Base-by-base conservation (phyloP, 2,113 vertebrate genomes). In the Callionymus lyra region DNA sequence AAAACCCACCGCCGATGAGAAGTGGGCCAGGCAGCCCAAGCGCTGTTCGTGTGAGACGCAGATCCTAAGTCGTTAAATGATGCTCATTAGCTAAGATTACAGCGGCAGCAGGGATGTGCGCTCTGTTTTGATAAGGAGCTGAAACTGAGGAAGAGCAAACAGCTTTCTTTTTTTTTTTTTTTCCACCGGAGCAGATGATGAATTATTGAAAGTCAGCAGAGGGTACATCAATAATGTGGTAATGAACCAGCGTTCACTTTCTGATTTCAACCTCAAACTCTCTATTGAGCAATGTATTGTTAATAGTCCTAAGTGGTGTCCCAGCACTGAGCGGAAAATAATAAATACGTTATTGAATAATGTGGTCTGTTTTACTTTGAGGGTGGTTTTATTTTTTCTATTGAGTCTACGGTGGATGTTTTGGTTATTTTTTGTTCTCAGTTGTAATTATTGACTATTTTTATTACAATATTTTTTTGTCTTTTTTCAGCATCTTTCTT, bases 161-260 rank as follows among this genome's bases (percentile, higher is more conserved):
- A 56, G 45, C 59, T 76, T 68, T 56, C 61, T 42, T 41, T 53
- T 65, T 47, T 52, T 43, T 60, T 41, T 53, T 65, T 47, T 52
- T 43, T 60, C 65, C 47, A 47, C 70, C 55, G 49, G 41, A 70
- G 56, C 50, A 59, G 68, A 60, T 61, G 60, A 81, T 86, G 62
- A 83, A 85, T 82, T 73, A 83, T 83, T 84, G 49, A 84, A 57
- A 59, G 72, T 80, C 74, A 79, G 77, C 65, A 42, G 65, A 78
- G 72, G 68, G 66, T 71, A 75, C 69, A 75, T 74, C 74, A 74
- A 77, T 77, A 69, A 75, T 71, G 63, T 74, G 57, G 63, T 79
- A 81, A 81, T 81, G 68, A 82, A 27, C 21, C 4, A 27, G 21
- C 4, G 21, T 27, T 27, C 21, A 27, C 21, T 27, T 27, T 27